Evolutionary conservation across 2,113 vertebrate species (phyloP).

Genomic region (Dipodomys ordii): DNA sequence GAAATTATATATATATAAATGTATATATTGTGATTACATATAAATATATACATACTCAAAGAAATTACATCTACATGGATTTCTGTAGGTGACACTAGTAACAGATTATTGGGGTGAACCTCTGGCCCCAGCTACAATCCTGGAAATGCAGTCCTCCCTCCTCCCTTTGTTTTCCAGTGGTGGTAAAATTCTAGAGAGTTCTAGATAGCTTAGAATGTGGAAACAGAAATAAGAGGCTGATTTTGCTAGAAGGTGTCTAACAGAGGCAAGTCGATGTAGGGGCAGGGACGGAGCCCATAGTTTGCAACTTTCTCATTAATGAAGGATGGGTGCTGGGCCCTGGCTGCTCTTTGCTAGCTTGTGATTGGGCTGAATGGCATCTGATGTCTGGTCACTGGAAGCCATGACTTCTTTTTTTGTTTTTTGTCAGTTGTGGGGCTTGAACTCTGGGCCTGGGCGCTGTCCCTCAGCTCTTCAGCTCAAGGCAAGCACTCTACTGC

Average conservation of each 20-base stretch:
- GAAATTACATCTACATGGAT: too few relatives aligned
- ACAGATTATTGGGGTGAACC: neutral
- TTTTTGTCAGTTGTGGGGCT: too few relatives aligned
- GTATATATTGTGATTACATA: too few relatives aligned
- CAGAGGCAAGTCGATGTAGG: neutral
- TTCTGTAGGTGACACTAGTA: too few relatives aligned
- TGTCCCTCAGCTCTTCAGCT: too few relatives aligned
- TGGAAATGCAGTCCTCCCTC: neutral
- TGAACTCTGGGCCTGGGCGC: too few relatives aligned
- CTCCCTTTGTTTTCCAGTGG: neutral
- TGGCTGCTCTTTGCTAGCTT: neutral
- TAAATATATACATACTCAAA: too few relatives aligned
- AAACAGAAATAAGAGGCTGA: neutral
- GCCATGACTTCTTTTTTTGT: too few relatives aligned
- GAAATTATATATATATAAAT: too few relatives aligned
- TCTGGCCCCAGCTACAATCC: neutral
- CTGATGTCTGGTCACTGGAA: neutral
- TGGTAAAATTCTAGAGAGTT: neutral
- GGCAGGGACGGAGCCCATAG: neutral
- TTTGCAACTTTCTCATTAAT: neutral
- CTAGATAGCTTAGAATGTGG: neutral
- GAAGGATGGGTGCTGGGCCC: rapidly evolving
- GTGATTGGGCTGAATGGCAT: neutral
- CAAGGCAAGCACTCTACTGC: too few relatives aligned
- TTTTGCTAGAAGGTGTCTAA: neutral